These are phyloP conservation scores for Hartigia nigra DNA, from an alignment of 2,888 invertebrate genomes.

Conservation along the genomic window DNA sequence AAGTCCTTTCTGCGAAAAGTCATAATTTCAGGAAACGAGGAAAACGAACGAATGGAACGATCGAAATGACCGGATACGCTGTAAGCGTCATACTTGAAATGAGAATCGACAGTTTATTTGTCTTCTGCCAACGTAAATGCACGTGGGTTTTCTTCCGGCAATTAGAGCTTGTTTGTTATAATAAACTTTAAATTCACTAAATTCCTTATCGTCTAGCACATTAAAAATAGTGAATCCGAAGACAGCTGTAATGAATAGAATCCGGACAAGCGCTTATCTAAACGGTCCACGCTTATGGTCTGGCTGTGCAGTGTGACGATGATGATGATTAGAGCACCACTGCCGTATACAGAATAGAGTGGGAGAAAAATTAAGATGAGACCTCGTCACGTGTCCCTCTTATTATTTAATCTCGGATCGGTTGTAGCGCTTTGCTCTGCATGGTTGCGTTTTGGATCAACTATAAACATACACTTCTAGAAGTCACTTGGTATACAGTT, in stretches of 20 bases:
- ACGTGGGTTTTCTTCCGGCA: slow-evolving; percentile 33
- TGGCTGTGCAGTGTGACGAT: not conserved
- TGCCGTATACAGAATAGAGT: not conserved
- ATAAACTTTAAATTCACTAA: slow-evolving; percentile 30
- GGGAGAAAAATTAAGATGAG: not conserved
- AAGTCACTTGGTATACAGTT: not conserved
- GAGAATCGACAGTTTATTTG: not conserved
- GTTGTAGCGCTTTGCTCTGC: not conserved
- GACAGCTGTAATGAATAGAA: not conserved
- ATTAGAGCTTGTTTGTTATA: slow-evolving; percentile 35
- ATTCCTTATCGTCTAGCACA: not conserved
- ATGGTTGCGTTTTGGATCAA: not conserved
- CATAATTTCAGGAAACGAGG: not conserved
- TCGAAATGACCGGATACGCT: not conserved
- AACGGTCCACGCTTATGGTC: not conserved
- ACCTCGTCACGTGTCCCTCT: not conserved
- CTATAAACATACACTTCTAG: not conserved
- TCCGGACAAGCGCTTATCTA: not conserved
- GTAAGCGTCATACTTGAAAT: not conserved
- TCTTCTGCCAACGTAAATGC: slow-evolving; percentile 7
- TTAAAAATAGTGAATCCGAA: not conserved
- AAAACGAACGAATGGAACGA: not conserved
- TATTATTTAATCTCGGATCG: not conserved
- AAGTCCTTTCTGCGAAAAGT: not conserved
- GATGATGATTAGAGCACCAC: not conserved